These are phyloP conservation scores for Andricus curvator DNA, from an alignment of 2,888 invertebrate genomes.

Conservation along the genomic window DNA sequence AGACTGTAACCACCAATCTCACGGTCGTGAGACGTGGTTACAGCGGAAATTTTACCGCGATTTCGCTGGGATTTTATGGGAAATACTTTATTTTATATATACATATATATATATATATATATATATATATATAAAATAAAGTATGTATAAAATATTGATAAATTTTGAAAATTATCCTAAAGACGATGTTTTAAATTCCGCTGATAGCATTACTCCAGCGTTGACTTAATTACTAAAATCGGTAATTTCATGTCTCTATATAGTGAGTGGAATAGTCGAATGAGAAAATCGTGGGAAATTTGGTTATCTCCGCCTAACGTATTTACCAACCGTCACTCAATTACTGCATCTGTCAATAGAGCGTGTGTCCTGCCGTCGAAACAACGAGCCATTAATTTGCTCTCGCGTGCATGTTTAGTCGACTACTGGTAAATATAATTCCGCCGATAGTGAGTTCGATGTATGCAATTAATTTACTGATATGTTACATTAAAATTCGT, in stretches of 20 bases:
- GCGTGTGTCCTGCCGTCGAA: conserved; percentile 61
- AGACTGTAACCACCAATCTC: too few relatives aligned
- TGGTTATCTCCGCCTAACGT: conserved; percentile 56
- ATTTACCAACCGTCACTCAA: conserved; percentile 66
- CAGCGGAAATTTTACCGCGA: too few relatives aligned
- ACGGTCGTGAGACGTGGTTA: too few relatives aligned
- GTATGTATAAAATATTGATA: background rate
- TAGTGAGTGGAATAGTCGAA: conserved; percentile 14
- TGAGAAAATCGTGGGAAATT: conserved; percentile 55
- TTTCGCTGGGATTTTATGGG: too few relatives aligned
- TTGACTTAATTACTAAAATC: background rate
- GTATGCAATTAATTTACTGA: conserved; percentile 50
- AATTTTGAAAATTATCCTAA: background rate
- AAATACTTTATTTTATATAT: too few relatives aligned
- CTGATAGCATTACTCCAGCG: background rate
- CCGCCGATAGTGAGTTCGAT: conserved; percentile 54
- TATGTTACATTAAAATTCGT: conserved; percentile 16
- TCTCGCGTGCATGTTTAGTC: conserved; percentile 64
- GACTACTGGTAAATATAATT: conserved; percentile 69
- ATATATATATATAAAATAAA: too few relatives aligned
- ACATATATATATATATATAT: too few relatives aligned
- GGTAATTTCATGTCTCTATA: background rate
- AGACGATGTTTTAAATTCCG: background rate
- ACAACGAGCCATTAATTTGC: conserved; percentile 72
- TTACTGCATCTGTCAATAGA: conserved; percentile 70